Base-by-base conservation (phyloP, 2,797 vertebrate genomes). In the Falco novaeseelandiae region DNA sequence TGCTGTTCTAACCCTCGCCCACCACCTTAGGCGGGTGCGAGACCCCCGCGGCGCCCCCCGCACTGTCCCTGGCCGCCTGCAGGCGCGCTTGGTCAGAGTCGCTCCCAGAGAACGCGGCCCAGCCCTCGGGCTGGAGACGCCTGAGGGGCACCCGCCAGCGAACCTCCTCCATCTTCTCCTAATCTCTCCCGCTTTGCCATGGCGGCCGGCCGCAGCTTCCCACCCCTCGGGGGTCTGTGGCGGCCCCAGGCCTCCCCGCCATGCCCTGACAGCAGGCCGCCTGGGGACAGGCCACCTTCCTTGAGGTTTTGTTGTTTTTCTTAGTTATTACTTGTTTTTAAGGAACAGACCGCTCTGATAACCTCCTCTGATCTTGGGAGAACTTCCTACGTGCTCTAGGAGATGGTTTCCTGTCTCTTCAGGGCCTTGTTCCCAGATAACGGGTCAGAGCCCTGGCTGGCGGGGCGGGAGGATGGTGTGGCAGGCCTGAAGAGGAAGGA, bases 401-500 rank as follows among this genome's bases (percentile, higher is more conserved):
- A 59, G 69, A 19, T 49, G 10, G 62, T 46, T 90, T 86, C 87
- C 82, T 76, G 59, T 26, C 78, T 69, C 46, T 12, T 19, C 7
- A 0, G 1, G 57, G 36, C 36, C 16, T 8, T 25, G 49, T 29
- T 91, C 66, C 58, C 91, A 49, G 77, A 67, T 22, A 42, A 17
- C 1, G 8, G 69, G 83, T 58, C 51, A 36, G 2, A 79, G 93
- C 78, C 48, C 30, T 11, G 71, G 2, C 6, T 32, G 92, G 34
- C 55, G 2, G 44, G 88, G 54, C 65, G 91, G 58, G 74, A 34
- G 16, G 78, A 48, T 74, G 89, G 48, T 59, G 51, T 5, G 3
- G 57, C 63, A 51, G 88, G n/a, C 1, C 83, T 36, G 48, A 54
- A 48, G 79, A 90, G 95, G 95, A 95, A 95, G 92, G 92, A 93